phyloP scores from a whole-genome alignment of 2,888 invertebrate genomes.

The Metellina segmentata region DNA sequence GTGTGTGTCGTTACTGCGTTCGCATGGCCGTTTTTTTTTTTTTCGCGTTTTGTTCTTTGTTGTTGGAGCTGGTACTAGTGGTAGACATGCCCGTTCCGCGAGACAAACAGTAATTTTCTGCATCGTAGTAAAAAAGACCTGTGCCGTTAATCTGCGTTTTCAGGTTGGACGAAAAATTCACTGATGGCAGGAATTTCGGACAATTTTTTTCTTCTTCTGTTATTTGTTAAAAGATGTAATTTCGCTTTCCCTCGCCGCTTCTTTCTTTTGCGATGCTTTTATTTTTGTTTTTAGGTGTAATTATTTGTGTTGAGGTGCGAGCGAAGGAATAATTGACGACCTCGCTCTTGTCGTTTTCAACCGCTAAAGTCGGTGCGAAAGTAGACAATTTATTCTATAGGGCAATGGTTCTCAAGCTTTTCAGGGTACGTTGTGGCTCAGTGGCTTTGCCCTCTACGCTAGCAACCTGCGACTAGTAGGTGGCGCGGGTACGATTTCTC shows the following conservation, averaged over 20 bases:
- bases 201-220: not conserved
- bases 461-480: too few relatives aligned
- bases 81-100: not conserved
- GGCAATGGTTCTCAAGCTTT: too few relatives aligned
- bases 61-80: not conserved
- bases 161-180: not conserved
- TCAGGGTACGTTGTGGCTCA: too few relatives aligned
- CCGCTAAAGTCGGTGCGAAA: too few relatives aligned
- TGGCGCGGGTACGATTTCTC: too few relatives aligned
- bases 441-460: too few relatives aligned
- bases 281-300: not conserved
- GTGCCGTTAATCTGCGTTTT: not conserved
- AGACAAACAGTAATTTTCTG: conserved; percentile 53
- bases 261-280: not conserved
- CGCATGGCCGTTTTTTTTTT: not conserved
- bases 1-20: conserved; percentile 21
- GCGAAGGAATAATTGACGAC: not conserved
- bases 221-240: not conserved
- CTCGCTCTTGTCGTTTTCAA: not conserved
- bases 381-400: too few relatives aligned
- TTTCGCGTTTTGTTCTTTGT: not conserved
- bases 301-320: conserved; percentile 4
- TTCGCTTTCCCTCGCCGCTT: not conserved
- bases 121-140: not conserved
- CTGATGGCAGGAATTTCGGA: not conserved